Evolutionary conservation across 2,888 invertebrate genomes (phyloP).

Genomic region (Leptopilina syphax): DNA sequence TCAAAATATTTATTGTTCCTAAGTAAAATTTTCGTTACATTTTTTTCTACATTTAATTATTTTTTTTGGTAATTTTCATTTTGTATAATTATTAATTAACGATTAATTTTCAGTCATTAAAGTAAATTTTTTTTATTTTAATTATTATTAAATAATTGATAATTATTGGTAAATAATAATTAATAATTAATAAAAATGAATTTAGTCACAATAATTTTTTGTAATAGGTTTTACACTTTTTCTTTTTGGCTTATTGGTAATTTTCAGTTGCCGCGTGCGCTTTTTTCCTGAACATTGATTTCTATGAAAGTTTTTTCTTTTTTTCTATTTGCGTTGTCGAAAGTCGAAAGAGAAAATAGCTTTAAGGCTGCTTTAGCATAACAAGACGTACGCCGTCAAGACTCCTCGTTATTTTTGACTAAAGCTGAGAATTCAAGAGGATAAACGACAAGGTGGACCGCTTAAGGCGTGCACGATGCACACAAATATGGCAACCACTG

Average conservation of each 20-base stretch:
- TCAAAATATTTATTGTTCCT: no score
- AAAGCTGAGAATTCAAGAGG: constrained; percentile 48
- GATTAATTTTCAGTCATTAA: no score
- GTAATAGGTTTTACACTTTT: no score
- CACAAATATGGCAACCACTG: constrained; percentile 64
- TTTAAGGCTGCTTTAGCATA: constrained; percentile 31
- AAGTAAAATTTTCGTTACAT: no score
- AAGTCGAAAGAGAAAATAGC: constrained; percentile 17
- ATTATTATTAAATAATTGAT: no score
- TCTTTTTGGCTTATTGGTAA: not conserved
- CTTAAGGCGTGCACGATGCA: constrained; percentile 66
- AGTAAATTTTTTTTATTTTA: no score
- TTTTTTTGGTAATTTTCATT: no score
- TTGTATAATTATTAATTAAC: no score
- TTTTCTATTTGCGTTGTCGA: not conserved
- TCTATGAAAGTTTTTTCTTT: not conserved
- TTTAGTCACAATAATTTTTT: no score
- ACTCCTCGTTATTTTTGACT: constrained; percentile 43
- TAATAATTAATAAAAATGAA: no score
- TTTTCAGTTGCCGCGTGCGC: not conserved
- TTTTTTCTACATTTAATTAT: no score
- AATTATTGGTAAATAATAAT: no score
- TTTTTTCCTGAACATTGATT: not conserved
- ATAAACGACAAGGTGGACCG: constrained; percentile 57
- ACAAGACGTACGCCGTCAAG: constrained; percentile 13